Percentiles rank a stretch among this genome's conserved stretches.
phyloP scores from a whole-genome alignment of 1,140 invertebrate species.

The Conus ventricosus region DNA sequence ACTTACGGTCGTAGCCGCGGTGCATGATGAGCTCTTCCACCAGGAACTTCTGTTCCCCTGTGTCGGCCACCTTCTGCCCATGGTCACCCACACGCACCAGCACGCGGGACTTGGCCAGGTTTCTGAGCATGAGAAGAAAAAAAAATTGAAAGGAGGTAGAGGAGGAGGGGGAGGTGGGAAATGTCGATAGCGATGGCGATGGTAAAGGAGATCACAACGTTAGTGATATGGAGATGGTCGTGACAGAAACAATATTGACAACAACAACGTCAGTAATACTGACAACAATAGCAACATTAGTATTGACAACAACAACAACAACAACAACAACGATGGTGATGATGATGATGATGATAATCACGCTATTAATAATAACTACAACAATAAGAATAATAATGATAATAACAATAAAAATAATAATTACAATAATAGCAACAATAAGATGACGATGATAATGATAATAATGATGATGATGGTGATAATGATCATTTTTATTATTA shows the following conservation, averaged over 20 bases:
- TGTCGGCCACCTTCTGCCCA: constrained; percentile 53
- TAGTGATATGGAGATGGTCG: background rate
- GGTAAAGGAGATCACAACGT: background rate
- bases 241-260: background rate
- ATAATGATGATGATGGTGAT: too few relatives aligned
- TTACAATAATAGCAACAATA: too few relatives aligned
- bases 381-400: too few relatives aligned
- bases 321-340: background rate
- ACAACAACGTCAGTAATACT: too few relatives aligned
- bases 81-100: constrained; percentile 58
- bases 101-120: constrained; percentile 40
- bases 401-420: too few relatives aligned
- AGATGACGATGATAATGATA: too few relatives aligned
- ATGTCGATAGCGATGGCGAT: background rate
- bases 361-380: background rate
- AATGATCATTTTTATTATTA: too few relatives aligned
- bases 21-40: constrained; percentile 58
- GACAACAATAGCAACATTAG: too few relatives aligned
- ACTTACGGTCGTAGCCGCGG: constrained; percentile 53
- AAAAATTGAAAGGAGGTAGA: background rate
- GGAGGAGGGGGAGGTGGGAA: too few relatives aligned
- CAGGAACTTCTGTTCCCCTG: constrained; percentile 60
- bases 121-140: constrained; percentile 11
- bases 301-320: too few relatives aligned
- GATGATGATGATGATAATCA: background rate